Base-by-base conservation (phyloP, 2,797 vertebrate species). In the Pantherophis vulpinus region DNA sequence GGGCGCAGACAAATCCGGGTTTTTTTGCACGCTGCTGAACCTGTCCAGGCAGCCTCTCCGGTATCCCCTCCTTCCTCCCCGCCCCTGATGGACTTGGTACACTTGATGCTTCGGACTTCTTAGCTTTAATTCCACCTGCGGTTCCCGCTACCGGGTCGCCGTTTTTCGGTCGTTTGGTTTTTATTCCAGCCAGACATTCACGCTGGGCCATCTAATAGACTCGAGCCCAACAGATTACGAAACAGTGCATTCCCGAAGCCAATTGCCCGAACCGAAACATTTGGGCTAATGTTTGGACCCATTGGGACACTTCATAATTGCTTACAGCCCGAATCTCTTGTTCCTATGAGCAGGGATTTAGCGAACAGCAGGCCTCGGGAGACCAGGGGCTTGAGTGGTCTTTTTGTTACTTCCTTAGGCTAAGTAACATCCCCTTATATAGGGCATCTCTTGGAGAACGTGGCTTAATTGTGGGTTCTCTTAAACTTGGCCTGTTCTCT, bases 341-440 rank as follows among this genome's bases (percentile, higher is more conserved):
- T 47, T 88, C 87, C 56, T 60, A 60, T 74, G 20, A 4, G 29
- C 11, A 29, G 13, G 32, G 61, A 42, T 58, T 58, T 29, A 87
- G 2, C 37, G 23, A 58, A 29, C 4, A 86, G 42, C 27, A 83
- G 63, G 86, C 29, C 54, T 9, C 27, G n/a, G 14, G 51, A 29
- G 60, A 23, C 25, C 86, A 37, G 2, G 56, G 37, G 37, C 42
- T 16, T 91, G 25, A 7, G 51, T 23, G 37, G 70, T n/a, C 56
- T 18, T 89, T 16, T 8, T 47, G 95, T 95, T 95, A 96, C 95
- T 95, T 83, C 11, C 29, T n/a, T 86, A 51, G 47, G 14, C 55
- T 47, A 25, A 25, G 12, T 88, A 29, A 29, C 25, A 61, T 54
- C 47, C 5, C 5, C n/a, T 14, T n/a, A 20, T 10, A 74, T n/a